phyloP scores from a whole-genome alignment of 2,888 invertebrate genomes.

The Metalampra italica region DNA sequence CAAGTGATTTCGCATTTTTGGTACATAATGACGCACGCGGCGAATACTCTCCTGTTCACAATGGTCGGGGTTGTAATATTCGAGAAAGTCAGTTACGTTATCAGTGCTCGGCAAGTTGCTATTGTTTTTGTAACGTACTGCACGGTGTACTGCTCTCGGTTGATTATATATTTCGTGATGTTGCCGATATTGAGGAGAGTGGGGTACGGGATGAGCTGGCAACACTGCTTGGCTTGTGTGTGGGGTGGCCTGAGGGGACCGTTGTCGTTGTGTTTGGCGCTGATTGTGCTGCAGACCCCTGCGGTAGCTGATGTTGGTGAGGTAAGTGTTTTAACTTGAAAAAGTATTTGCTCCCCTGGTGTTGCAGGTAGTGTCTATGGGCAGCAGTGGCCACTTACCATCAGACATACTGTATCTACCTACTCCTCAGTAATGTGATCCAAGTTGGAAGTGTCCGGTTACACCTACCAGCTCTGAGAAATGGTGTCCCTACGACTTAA shows the following conservation, averaged over 20 bases:
- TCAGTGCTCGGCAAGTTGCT: slow-evolving; percentile 54
- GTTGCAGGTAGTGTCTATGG: too few relatives aligned
- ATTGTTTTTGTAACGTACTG: slow-evolving; percentile 65
- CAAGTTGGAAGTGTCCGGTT: too few relatives aligned
- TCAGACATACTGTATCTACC: too few relatives aligned
- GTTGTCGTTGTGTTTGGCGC: slow-evolving; percentile 76
- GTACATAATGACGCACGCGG: slow-evolving; percentile 49
- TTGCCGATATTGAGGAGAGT: slow-evolving; percentile 71
- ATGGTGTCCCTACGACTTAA: too few relatives aligned
- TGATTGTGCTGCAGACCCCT: slow-evolving; percentile 71
- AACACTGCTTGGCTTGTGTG: slow-evolving; percentile 75
- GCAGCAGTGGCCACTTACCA: too few relatives aligned
- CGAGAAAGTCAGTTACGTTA: slow-evolving; percentile 65
- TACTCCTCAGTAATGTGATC: too few relatives aligned
- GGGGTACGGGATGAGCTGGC: slow-evolving; percentile 80
- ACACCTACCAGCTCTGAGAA: too few relatives aligned
- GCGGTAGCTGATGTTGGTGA: slow-evolving; percentile 49
- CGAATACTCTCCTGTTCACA: slow-evolving; percentile 79
- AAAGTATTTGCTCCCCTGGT: too few relatives aligned
- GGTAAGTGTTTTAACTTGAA: slow-evolving; percentile 24
- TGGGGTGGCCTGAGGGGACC: slow-evolving; percentile 82
- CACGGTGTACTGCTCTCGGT: slow-evolving; percentile 63
- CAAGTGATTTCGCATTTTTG: slow-evolving; percentile 52
- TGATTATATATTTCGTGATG: slow-evolving; percentile 69
- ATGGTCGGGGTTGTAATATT: slow-evolving; percentile 80